Conservation (phyloP, 2,113 vertebrate species). For the Pseudonaja textilis region DNA sequence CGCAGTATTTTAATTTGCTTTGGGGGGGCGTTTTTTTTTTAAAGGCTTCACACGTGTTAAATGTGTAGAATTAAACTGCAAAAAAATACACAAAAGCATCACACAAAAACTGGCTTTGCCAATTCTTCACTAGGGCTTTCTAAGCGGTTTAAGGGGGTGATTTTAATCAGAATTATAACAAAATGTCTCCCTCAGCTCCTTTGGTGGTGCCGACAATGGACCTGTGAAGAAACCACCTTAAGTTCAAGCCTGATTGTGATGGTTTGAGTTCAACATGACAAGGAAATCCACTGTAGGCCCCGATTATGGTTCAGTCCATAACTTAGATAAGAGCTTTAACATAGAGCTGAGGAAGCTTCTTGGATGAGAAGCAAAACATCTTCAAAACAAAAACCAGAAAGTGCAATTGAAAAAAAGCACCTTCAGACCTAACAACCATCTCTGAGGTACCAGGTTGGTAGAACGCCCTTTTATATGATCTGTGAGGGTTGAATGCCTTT, state of each 20-base stretch:
- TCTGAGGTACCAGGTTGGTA: neutral
- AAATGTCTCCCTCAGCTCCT: neutral
- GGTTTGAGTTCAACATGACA: neutral
- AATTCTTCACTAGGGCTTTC: neutral
- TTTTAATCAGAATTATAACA: neutral
- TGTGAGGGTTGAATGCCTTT: neutral
- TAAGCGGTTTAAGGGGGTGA: neutral
- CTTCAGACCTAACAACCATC: neutral
- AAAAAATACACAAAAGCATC: too few relatives aligned
- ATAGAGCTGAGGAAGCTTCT: too few relatives aligned
- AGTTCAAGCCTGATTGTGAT: neutral
- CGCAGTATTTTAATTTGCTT: neutral
- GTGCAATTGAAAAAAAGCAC: too few relatives aligned
- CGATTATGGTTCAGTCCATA: neutral
- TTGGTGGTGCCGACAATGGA: neutral
- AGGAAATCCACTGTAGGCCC: neutral
- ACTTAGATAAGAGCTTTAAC: too few relatives aligned
- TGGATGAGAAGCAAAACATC: neutral
- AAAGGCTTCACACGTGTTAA: neutral
- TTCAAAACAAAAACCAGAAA: too few relatives aligned
- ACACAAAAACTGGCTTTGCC: neutral
- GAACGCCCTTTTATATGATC: neutral
- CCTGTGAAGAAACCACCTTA: neutral
- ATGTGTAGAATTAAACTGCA: neutral
- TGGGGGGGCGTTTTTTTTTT: neutral